Percentiles rank a stretch among this genome's conserved stretches.
Evolutionary conservation across 2,113 vertebrate species (phyloP).

Genomic region (Gorsachius goisagi): DNA sequence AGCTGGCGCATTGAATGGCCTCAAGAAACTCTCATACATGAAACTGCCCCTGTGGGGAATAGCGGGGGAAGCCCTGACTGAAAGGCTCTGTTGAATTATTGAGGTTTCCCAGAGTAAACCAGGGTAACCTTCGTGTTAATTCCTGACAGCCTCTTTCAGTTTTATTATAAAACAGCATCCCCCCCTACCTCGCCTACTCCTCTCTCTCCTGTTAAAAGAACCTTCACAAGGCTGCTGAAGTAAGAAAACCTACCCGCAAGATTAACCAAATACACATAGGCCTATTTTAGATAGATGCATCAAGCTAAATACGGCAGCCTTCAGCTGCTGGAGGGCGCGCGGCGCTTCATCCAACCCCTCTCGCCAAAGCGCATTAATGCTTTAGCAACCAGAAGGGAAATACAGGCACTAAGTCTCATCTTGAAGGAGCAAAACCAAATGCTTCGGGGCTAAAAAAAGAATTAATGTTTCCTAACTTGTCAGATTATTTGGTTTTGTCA

Average conservation of each 20-base stretch:
- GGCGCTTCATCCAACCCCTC: neutral
- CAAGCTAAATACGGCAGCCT: neutral
- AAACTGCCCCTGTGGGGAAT: neutral
- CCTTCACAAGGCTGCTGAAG: conserved; percentile 11
- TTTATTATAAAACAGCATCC: neutral
- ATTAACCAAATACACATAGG: conserved; percentile 17
- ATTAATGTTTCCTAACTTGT: neutral
- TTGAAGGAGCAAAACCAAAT: neutral
- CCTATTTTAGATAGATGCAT: neutral
- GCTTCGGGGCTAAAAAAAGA: neutral
- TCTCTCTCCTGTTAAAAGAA: conserved; percentile 27
- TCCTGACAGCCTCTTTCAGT: neutral
- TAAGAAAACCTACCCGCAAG: neutral
- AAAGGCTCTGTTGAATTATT: conserved; percentile 49
- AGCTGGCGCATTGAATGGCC: neutral
- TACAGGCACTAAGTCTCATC: neutral
- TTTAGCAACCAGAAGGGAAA: neutral
- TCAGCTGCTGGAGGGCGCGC: neutral
- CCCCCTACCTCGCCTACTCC: neutral
- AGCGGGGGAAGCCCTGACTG: neutral
- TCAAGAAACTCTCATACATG: neutral
- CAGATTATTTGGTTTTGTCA: neutral
- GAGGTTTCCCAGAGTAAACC: conserved; percentile 12
- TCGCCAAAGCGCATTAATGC: neutral
- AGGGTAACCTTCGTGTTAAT: neutral